phyloP scores from a whole-genome alignment of 2,797 vertebrate species.

The Erpetoichthys calabaricus region DNA sequence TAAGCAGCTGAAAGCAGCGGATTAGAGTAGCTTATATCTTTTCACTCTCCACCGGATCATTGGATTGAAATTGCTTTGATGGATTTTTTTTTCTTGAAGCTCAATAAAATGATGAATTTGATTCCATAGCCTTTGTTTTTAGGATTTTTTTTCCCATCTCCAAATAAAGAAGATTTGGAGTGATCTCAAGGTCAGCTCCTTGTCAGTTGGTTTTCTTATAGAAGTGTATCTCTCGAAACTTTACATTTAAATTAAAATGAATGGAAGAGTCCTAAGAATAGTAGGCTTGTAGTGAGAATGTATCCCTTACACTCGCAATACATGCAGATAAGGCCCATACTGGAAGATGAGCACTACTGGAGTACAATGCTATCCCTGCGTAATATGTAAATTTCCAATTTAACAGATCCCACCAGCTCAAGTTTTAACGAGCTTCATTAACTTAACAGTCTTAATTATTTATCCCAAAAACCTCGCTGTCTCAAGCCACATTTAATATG shows the following conservation, averaged over 20 bases:
- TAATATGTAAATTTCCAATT: too few relatives aligned
- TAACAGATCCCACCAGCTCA: too few relatives aligned
- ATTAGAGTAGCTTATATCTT: constrained; percentile 69
- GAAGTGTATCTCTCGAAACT: too few relatives aligned
- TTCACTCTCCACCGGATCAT: constrained; percentile 48
- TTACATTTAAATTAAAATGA: too few relatives aligned
- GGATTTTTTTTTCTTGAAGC: constrained; percentile 39
- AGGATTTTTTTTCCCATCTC: constrained; percentile 17
- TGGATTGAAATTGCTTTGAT: constrained; percentile 52
- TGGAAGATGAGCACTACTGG: too few relatives aligned
- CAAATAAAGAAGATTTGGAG: constrained; percentile 13
- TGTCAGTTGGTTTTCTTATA: neutral
- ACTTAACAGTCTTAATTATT: too few relatives aligned
- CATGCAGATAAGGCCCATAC: too few relatives aligned
- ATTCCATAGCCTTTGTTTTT: constrained; percentile 31
- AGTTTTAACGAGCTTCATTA: too few relatives aligned
- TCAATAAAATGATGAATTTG: constrained; percentile 29
- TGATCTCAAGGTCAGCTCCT: constrained; percentile 15
- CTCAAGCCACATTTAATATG: too few relatives aligned
- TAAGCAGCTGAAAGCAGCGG: constrained; percentile 51
- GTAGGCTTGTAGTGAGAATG: constrained; percentile 13
- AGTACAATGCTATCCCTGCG: too few relatives aligned
- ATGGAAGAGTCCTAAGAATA: too few relatives aligned
- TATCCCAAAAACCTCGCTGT: too few relatives aligned
- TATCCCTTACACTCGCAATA: constrained; percentile 4